Percentiles rank a stretch among this genome's conserved stretches.
phyloP scores from a whole-genome alignment of 2,888 invertebrate species.

The Drymonia ruficornis region DNA sequence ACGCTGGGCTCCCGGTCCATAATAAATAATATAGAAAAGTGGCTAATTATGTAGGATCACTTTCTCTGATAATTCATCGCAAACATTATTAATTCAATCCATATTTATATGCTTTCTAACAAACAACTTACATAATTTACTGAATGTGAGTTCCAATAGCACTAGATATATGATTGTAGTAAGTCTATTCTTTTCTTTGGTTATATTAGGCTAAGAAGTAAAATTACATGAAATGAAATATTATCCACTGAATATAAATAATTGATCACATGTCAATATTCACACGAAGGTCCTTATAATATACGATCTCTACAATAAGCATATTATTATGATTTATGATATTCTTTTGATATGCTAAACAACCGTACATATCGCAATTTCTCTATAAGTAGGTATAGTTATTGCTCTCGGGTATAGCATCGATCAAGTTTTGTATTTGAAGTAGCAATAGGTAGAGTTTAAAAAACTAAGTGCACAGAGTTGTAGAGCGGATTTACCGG shows the following conservation, averaged over 20 bases:
- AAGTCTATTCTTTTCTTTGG: background rate
- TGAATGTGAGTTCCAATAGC: no score
- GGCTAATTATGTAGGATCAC: no score
- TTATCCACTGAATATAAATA: slow-evolving; percentile 25
- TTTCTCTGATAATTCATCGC: no score
- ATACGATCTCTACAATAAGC: slow-evolving; percentile 18
- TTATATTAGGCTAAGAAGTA: background rate
- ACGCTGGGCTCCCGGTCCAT: no score
- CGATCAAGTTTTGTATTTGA: slow-evolving; percentile 22
- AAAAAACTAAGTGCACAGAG: slow-evolving; percentile 78
- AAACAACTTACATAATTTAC: background rate
- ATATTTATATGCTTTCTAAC: background rate
- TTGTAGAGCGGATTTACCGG: slow-evolving; percentile 82
- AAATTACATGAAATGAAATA: slow-evolving; percentile 15
- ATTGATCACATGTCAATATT: slow-evolving; percentile 31
- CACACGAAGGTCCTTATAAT: slow-evolving; percentile 16
- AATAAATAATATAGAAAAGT: no score
- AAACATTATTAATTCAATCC: background rate
- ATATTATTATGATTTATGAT: slow-evolving; percentile 38
- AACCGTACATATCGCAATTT: slow-evolving; percentile 12
- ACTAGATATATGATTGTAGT: no score
- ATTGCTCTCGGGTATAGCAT: background rate
- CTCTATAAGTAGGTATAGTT: no score
- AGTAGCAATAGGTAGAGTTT: slow-evolving; percentile 57
- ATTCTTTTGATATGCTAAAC: slow-evolving; percentile 36